A percentile compares a stretch with the other conserved stretches of the same genome.
These are phyloP conservation scores for Erpornis zantholeuca DNA, from an alignment of 2,113 vertebrate species.

Conservation along the genomic window DNA sequence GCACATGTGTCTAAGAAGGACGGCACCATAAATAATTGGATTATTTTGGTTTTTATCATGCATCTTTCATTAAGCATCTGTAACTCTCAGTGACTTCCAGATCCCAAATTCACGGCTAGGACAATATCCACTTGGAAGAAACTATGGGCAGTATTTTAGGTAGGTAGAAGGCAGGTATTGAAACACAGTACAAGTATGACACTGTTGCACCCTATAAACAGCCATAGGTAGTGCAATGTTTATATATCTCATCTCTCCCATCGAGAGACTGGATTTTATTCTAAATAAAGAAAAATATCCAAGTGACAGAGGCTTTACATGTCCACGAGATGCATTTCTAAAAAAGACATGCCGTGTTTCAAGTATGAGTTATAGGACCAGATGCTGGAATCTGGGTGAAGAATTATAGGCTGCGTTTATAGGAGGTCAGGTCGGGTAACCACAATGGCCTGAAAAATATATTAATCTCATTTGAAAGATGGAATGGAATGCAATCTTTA, in stretches of 20 bases:
- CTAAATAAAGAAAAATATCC: neutral
- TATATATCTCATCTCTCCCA: too few species aligned
- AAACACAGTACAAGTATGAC: neutral
- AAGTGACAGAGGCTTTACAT: neutral
- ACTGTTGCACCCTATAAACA: neutral
- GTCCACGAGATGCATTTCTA: neutral
- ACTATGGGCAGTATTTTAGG: neutral
- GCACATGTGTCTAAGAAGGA: neutral
- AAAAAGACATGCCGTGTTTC: neutral
- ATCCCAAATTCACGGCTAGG: neutral
- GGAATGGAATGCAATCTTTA: slow-evolving; percentile 57
- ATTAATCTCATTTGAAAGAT: slow-evolving; percentile 66
- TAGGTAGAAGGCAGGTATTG: neutral
- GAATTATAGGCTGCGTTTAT: slow-evolving; percentile 55
- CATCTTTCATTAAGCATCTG: neutral
- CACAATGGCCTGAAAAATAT: slow-evolving; percentile 57
- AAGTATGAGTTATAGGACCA: slow-evolving; percentile 40
- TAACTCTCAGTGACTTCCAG: neutral
- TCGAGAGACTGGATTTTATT: neutral
- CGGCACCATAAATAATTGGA: neutral
- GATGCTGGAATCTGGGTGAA: slow-evolving; percentile 39
- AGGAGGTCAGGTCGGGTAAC: slow-evolving; percentile 55
- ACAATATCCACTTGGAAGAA: neutral
- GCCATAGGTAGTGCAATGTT: neutral
- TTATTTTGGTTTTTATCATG: neutral